These are phyloP conservation scores for Xanthia togata DNA, from an alignment of 2,888 invertebrate species.

Conservation along the genomic window DNA sequence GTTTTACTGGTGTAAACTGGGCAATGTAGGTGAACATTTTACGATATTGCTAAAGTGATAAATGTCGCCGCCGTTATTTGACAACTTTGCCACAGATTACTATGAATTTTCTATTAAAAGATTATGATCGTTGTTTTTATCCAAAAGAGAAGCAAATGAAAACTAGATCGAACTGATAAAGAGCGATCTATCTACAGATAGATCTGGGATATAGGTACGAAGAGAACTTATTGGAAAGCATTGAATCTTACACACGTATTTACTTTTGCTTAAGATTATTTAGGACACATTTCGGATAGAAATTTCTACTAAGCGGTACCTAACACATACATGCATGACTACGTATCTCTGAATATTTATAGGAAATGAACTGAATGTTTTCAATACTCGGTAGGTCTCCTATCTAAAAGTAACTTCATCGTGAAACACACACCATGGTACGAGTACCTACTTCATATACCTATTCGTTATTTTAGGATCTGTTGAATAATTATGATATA, in stretches of 20 bases:
- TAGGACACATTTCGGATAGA: background rate
- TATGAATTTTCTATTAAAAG: constrained; percentile 4
- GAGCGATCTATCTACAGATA: background rate
- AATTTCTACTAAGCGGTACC: background rate
- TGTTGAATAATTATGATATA: background rate
- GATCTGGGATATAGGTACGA: background rate
- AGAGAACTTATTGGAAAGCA: background rate
- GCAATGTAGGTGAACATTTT: constrained; percentile 6
- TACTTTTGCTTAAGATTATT: background rate
- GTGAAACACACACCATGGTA: background rate
- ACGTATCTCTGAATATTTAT: background rate
- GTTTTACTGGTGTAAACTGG: constrained; percentile 18
- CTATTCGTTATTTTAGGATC: background rate
- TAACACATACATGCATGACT: background rate
- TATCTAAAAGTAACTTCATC: background rate
- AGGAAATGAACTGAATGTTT: constrained; percentile 6
- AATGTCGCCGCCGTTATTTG: constrained; percentile 23
- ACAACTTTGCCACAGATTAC: constrained; percentile 2
- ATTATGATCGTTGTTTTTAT: background rate
- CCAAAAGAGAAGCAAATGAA: background rate
- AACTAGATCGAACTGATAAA: background rate
- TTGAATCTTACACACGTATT: background rate
- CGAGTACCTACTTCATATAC: background rate
- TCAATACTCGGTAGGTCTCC: background rate
- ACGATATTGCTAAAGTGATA: constrained; percentile 22